Base-by-base conservation (phyloP, 2,888 invertebrate genomes). In the Xylophagus ater region DNA sequence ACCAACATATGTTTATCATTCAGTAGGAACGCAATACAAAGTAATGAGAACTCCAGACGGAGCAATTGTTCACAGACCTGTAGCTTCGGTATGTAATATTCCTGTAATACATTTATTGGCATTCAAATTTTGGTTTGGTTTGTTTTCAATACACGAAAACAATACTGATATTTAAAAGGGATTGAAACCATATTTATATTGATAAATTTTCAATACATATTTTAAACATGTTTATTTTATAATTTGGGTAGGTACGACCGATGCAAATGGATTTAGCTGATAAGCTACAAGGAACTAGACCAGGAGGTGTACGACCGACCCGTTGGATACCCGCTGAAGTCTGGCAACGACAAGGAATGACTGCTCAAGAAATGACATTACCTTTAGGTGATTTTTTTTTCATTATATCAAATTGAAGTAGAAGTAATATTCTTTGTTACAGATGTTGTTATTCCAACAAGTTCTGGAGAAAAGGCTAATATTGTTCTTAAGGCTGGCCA, bases 401-500 rank as follows among this genome's bases (percentile, higher is more conserved):
- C 6, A 31, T 23, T 14, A 9, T 26, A 29, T 24, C 7, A 15
- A 30, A 8, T 26, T 13, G 6, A n/a, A 14, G 18, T 19, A 37
- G 9, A 10, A 34, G 34, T 37, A 20, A 35, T 37, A 23, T 32
- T 18, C 19, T 41, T 42, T 26, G 34, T 18, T 14, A 32, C 55
- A 73, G 89, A 89, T 66, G 90, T 92, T 23, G 89, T 90, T 9
- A 92, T 90, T 56, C 89, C 89, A 4, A 92, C 88, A 0, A 89
- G 89, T 59, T 83, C 88, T 10, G 82, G 85, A 1, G 88, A 89
- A 51, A 83, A 87, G 57, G 81, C 86, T 6, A 87, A 86, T 51
- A 90, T 92, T 44, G 85, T 87, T 12, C 69, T 96, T 35, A 89
- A 90, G 57, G 89, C 93, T 1, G 94, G 94, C 0, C 90, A 94